phyloP scores from a whole-genome alignment of 1,140 invertebrate genomes.

The Anastrepha obliqua region DNA sequence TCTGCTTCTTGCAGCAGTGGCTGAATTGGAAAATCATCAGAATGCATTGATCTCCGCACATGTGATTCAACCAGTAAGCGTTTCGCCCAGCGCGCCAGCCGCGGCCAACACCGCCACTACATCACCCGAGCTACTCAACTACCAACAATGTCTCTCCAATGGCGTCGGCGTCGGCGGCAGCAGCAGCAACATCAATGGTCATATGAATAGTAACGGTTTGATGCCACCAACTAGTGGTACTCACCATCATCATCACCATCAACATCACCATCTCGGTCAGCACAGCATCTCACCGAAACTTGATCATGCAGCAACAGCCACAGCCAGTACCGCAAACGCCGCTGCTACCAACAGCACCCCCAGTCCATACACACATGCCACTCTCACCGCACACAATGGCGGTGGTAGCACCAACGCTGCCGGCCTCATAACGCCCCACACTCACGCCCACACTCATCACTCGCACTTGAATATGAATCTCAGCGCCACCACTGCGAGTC shows the following conservation, averaged over 20 bases:
- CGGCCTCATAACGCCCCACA: neutral
- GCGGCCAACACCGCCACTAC: constrained; percentile 65
- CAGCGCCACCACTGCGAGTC: constrained; percentile 18
- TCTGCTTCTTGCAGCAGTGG: constrained; percentile 60
- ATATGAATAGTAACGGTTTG: neutral
- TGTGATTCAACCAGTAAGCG: constrained; percentile 52
- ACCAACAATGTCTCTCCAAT: constrained; percentile 57
- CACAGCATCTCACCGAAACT: constrained; percentile 29
- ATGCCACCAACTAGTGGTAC: constrained; percentile 20
- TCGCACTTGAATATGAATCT: constrained; percentile 56
- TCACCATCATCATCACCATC: constrained; percentile 48
- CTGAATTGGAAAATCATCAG: constrained; percentile 63
- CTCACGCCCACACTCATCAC: constrained; percentile 54
- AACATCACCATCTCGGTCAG: constrained; percentile 50
- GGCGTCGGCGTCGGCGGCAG: constrained; percentile 63
- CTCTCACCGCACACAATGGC: constrained; percentile 26
- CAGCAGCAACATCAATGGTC: neutral
- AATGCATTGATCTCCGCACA: constrained; percentile 55
- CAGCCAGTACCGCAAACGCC: neutral
- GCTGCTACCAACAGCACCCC: neutral
- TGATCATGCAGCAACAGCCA: constrained; percentile 55
- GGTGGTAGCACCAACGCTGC: neutral
- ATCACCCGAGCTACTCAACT: constrained; percentile 65
- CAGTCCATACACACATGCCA: neutral
- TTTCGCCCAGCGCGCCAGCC: constrained; percentile 53